Conservation (phyloP, 2,797 vertebrate genomes). For the Malacoctenus gilli region DNA sequence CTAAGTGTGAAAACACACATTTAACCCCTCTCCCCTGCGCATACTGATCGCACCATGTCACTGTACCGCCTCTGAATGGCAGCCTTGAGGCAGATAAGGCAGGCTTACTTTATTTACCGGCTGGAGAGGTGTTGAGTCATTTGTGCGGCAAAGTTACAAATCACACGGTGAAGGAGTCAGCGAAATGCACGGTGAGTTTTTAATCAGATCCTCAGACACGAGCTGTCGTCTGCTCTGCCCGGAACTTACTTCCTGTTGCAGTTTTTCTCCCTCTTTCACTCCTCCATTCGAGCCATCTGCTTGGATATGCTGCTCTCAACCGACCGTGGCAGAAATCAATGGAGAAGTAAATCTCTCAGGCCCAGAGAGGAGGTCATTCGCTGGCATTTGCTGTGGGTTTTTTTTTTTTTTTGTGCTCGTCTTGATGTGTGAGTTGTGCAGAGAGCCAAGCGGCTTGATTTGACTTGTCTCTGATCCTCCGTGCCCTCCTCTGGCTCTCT, state of each 20-base stretch:
- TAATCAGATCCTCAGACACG: neutral
- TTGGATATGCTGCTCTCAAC: neutral
- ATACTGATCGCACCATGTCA: no score
- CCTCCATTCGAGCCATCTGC: neutral
- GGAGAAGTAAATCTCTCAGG: neutral
- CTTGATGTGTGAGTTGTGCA: conserved; percentile 11
- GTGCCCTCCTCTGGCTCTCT: conserved; percentile 44
- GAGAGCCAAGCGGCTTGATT: conserved; percentile 17
- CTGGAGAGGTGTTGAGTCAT: conserved; percentile 39
- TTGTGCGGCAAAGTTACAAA: conserved; percentile 24
- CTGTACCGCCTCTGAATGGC: conserved; percentile 7
- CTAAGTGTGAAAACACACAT: conserved; percentile 25
- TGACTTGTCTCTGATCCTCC: conserved; percentile 64
- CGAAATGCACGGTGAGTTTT: conserved; percentile 3
- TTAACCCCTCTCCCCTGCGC: conserved; percentile 21
- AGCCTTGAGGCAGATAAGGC: conserved; percentile 43
- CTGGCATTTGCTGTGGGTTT: conserved; percentile 3
- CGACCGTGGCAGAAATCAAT: conserved; percentile 4
- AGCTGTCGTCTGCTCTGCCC: neutral
- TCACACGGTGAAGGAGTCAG: conserved; percentile 1
- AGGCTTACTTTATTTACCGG: conserved; percentile 5
- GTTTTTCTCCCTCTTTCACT: neutral
- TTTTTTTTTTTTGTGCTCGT: conserved; percentile 5
- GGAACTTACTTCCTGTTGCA: neutral
- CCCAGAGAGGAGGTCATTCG: conserved; percentile 15